Conservation (phyloP, 2,888 invertebrate genomes). For the Melipona bicolor region DNA sequence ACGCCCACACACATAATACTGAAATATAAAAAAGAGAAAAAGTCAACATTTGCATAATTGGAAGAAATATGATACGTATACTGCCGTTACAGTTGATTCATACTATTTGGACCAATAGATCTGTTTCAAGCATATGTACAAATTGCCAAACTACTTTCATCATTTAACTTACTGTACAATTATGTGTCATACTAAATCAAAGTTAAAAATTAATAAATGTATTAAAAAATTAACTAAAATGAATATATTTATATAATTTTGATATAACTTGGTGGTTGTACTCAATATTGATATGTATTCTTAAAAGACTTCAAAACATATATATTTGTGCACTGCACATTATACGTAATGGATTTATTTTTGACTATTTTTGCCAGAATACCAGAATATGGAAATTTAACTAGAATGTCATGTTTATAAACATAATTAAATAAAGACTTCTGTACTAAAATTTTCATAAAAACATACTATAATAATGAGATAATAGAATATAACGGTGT, state of each 20-base stretch:
- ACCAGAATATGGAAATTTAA: not conserved
- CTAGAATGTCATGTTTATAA: not conserved
- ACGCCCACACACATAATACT: not conserved
- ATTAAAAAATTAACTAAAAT: conserved; percentile 8
- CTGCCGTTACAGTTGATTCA: not conserved
- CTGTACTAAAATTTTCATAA: not conserved
- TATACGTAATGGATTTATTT: not conserved
- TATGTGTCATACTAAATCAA: conserved; percentile 2
- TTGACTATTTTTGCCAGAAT: not conserved
- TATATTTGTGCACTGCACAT: conserved; percentile 1
- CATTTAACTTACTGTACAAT: not conserved
- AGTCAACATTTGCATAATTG: conserved; percentile 14
- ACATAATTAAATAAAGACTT: not conserved
- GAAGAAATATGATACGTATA: not conserved
- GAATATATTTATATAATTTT: conserved; percentile 9
- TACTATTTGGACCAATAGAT: conserved; percentile 20
- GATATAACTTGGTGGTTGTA: conserved; percentile 19
- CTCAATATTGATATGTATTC: conserved; percentile 43
- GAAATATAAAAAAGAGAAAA: conserved; percentile 3
- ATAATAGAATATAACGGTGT: not conserved
- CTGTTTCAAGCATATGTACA: not conserved
- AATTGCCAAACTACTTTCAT: not conserved
- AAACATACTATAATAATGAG: not conserved
- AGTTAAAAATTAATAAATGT: not conserved
- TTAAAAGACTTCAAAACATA: conserved; percentile 32